Evolutionary conservation across 2,113 vertebrate genomes (phyloP).

Genomic region (Lethenteron camtschaticum): DNA sequence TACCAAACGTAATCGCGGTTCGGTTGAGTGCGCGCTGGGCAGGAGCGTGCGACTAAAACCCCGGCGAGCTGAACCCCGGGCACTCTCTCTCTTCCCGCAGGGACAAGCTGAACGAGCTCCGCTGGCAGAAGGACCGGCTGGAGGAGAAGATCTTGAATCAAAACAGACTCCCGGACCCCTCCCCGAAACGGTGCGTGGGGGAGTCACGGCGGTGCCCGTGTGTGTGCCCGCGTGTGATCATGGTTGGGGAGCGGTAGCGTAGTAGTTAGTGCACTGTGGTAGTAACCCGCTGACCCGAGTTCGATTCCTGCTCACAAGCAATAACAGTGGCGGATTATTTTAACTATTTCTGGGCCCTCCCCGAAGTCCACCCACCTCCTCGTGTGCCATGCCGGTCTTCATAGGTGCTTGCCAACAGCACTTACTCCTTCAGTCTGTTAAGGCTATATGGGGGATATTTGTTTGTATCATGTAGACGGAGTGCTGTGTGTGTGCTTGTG

Average conservation of each 20-base stretch:
- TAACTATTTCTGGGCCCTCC: background rate
- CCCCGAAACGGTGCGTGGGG: conserved; percentile 24
- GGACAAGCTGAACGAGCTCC: conserved; percentile 54
- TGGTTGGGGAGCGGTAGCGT: background rate
- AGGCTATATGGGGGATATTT: background rate
- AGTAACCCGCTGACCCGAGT: background rate
- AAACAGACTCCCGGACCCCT: conserved; percentile 53
- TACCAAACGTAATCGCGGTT: too few species aligned
- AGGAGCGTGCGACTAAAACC: too few species aligned
- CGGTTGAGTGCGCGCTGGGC: too few species aligned
- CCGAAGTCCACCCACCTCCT: background rate
- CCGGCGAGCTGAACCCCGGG: background rate
- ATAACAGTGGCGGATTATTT: background rate
- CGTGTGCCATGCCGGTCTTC: background rate
- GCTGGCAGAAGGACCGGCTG: conserved; percentile 65
- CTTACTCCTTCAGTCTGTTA: background rate
- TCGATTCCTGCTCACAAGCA: background rate
- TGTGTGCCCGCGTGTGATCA: background rate
- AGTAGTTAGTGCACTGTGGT: too few species aligned
- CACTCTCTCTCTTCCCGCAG: conserved; percentile 16
- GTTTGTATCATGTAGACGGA: conserved; percentile 9
- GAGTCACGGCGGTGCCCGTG: conserved; percentile 19
- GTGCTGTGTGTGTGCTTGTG: conserved; percentile 16
- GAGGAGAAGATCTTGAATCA: conserved; percentile 90
- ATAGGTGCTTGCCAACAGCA: background rate